phyloP scores from a whole-genome alignment of 2,797 vertebrate species.

The Uromys caudimaculatus region DNA sequence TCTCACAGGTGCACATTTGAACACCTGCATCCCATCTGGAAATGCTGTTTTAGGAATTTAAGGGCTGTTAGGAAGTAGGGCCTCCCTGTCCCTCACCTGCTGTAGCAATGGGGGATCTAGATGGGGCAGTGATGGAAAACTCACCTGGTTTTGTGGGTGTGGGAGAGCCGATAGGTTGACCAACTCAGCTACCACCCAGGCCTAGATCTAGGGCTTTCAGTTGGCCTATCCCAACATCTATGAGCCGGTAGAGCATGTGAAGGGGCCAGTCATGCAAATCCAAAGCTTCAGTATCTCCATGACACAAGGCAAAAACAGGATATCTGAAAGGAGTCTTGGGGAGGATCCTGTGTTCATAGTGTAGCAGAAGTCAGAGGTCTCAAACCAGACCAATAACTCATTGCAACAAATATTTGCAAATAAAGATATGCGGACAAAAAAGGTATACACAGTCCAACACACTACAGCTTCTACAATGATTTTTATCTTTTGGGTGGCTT shows the following conservation, averaged over 20 bases:
- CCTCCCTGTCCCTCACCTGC: background rate
- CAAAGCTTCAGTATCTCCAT: background rate
- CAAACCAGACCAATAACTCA: background rate
- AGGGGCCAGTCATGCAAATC: background rate
- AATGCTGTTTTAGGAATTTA: background rate
- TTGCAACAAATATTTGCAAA: background rate
- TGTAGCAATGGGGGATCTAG: background rate
- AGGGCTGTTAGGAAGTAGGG: background rate
- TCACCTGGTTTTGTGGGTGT: background rate
- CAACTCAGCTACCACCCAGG: background rate
- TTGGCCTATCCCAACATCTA: background rate
- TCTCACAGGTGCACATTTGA: background rate
- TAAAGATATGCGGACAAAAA: background rate
- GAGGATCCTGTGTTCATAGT: background rate
- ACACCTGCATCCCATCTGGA: background rate
- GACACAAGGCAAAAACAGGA: background rate
- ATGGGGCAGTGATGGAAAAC: background rate
- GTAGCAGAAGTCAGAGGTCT: background rate
- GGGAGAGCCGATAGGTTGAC: background rate
- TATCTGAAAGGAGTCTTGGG: background rate
- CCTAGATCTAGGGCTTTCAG: background rate
- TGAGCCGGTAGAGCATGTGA: background rate
- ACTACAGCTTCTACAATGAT: background rate
- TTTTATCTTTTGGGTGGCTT: background rate
- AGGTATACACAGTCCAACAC: background rate